These are phyloP conservation scores for Eudyptes chrysolophus DNA, from an alignment of 2,113 vertebrate species.

Conservation along the genomic window DNA sequence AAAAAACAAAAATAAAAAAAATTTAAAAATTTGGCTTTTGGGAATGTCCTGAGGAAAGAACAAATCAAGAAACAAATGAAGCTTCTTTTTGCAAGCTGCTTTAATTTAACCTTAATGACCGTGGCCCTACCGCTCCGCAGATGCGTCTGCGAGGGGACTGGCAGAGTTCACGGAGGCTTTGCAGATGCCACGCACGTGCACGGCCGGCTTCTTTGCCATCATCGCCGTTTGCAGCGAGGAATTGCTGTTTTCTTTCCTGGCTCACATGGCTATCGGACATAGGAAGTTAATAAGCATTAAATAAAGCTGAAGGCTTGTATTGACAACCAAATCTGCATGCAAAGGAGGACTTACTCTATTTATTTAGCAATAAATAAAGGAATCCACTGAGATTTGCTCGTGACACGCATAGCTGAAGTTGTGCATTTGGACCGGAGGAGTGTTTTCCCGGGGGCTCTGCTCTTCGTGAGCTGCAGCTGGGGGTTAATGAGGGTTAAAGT, in stretches of 20 bases:
- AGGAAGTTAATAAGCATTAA: not conserved
- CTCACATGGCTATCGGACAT: rapidly evolving
- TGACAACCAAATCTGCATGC: not conserved
- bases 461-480: not conserved
- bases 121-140: rapidly evolving
- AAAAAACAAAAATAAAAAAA: not conserved
- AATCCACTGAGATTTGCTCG: rapidly evolving
- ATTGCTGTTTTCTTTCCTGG: not conserved
- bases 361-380: not conserved
- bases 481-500: not conserved
- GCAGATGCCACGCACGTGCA: rapidly evolving
- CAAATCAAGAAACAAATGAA: not conserved
- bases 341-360: not conserved
- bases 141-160: not conserved
- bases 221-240: not conserved
- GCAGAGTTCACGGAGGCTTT: not conserved
- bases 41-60: not conserved
- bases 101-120: not conserved
- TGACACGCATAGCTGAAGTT: rapidly evolving
- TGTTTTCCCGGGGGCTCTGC: not conserved
- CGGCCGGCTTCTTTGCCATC: not conserved
- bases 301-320: not conserved
- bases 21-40: not conserved
- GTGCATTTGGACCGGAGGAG: not conserved
- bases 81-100: not conserved